These are phyloP conservation scores for Pollenia angustigena DNA, from an alignment of 2,888 invertebrate genomes.

Conservation along the genomic window DNA sequence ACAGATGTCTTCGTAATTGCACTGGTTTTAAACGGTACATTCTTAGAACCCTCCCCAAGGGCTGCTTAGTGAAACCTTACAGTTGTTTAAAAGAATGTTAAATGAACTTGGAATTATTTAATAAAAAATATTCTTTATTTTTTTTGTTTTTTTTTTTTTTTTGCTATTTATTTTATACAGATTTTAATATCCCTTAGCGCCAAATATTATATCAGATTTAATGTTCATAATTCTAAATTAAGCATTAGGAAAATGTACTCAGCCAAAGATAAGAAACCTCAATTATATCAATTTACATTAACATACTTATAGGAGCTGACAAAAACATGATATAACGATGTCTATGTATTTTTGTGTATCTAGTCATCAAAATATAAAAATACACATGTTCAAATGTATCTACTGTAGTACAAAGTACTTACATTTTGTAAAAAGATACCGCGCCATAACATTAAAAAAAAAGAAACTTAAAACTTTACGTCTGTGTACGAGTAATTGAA, in stretches of 20 bases:
- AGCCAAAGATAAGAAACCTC: not conserved
- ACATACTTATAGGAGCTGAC: constrained; percentile 16
- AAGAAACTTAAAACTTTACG: constrained; percentile 22
- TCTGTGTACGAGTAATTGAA: constrained; percentile 59
- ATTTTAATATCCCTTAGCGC: too few relatives aligned
- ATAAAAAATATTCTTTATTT: too few relatives aligned
- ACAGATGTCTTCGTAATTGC: too few relatives aligned
- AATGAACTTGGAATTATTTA: too few relatives aligned
- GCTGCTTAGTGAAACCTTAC: too few relatives aligned
- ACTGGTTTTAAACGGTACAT: too few relatives aligned
- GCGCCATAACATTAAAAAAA: constrained; percentile 29
- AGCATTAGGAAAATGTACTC: not conserved
- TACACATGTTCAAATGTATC: constrained; percentile 4
- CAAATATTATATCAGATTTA: too few relatives aligned
- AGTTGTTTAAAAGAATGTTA: too few relatives aligned
- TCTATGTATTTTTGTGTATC: not conserved
- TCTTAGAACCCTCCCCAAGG: too few relatives aligned
- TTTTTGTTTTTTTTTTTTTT: too few relatives aligned
- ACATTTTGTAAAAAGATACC: not conserved
- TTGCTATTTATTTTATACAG: too few relatives aligned
- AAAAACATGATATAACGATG: constrained; percentile 1
- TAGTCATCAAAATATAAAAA: constrained; percentile 6
- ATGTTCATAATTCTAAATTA: not conserved
- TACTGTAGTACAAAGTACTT: not conserved
- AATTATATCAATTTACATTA: constrained; percentile 21